These are phyloP conservation scores for Pomacea maculata DNA, from an alignment of 1,140 invertebrate genomes.

Conservation along the genomic window DNA sequence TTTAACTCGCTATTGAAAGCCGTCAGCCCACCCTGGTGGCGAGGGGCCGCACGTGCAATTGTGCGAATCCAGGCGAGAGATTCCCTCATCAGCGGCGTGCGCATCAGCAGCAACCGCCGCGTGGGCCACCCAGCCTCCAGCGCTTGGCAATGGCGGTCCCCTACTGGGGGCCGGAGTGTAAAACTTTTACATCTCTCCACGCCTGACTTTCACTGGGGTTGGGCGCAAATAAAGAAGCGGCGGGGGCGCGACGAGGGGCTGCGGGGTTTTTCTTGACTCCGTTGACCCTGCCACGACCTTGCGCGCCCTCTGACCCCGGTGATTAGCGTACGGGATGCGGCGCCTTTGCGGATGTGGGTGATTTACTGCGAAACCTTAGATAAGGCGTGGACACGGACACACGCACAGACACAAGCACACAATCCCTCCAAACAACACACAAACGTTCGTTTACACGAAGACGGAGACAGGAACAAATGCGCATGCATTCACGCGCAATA, in stretches of 20 bases:
- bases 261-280: background rate
- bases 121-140: conserved; percentile 10
- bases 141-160: conserved; percentile 2
- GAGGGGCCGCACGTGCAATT: conserved; percentile 12
- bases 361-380: background rate
- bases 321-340: no score
- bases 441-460: background rate
- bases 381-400: background rate
- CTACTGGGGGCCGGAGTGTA: conserved; percentile 8
- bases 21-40: conserved; percentile 16
- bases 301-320: no score
- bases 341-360: no score
- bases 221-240: no score
- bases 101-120: background rate
- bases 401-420: conserved; percentile 6
- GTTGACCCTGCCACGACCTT: no score
- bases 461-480: background rate
- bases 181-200: conserved; percentile 21
- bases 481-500: background rate
- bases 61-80: conserved; percentile 14
- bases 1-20: no score
- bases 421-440: background rate
- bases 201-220: conserved; percentile 6
- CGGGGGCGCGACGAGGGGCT: no score
- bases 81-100: background rate